Percentiles rank a stretch among this genome's conserved stretches.
Evolutionary conservation across 2,797 vertebrate genomes (phyloP).

Genomic region (Phoebastria nigripes): DNA sequence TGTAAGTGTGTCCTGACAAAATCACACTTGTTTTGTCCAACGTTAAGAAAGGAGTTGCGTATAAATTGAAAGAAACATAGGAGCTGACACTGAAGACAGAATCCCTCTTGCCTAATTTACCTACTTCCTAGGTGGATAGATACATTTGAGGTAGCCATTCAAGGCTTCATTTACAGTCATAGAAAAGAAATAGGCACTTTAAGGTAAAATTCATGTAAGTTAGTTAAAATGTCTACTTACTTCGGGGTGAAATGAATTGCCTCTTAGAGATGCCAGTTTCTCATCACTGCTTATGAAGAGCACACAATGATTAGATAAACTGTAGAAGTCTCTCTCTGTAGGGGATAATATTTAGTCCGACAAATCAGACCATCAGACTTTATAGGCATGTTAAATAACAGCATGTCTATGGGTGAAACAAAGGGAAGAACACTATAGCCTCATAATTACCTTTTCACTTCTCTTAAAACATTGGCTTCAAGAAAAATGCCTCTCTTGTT

Average conservation of each 20-base stretch:
- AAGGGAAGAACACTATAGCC: background rate
- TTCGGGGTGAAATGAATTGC: background rate
- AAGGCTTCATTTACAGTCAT: background rate
- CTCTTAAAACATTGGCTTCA: background rate
- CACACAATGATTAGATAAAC: background rate
- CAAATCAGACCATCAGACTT: background rate
- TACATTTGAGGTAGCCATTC: background rate
- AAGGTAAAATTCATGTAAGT: background rate
- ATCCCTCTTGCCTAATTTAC: too few species aligned
- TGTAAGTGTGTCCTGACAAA: background rate
- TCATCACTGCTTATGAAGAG: background rate
- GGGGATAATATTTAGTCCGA: background rate
- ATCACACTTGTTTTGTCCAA: background rate
- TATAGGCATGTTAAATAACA: background rate
- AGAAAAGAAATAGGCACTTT: background rate
- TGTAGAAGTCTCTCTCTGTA: background rate
- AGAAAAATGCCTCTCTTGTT: background rate
- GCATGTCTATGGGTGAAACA: background rate
- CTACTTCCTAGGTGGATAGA: background rate
- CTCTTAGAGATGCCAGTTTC: background rate
- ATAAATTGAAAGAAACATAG: background rate
- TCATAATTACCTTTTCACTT: background rate
- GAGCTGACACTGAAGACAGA: background rate
- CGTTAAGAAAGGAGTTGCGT: background rate
- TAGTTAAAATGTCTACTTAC: background rate